Conservation (phyloP, 2,797 vertebrate genomes). For the Microcaecilia unicolor region DNA sequence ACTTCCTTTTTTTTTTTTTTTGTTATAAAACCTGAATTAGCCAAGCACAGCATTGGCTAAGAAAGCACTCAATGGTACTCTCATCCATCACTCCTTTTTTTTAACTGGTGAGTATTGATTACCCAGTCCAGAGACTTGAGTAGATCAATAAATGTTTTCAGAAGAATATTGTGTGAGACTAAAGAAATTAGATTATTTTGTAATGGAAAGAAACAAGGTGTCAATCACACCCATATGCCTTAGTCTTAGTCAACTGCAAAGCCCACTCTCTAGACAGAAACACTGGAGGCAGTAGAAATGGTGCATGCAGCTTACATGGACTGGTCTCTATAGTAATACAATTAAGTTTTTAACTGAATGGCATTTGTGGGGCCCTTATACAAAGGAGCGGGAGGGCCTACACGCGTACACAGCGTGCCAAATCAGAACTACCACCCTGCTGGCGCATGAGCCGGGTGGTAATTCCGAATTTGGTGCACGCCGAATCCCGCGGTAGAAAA, state of each 20-base stretch:
- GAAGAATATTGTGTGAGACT: slow-evolving; percentile 36
- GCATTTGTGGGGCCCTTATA: no score
- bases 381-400: no score
- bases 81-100: slow-evolving; percentile 46
- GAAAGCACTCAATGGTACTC: slow-evolving; percentile 23
- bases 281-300: slow-evolving; percentile 6
- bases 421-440: no score
- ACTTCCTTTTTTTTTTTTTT: no score
- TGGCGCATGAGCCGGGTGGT: no score
- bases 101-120: slow-evolving; percentile 46
- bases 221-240: slow-evolving; percentile 35
- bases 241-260: slow-evolving; percentile 4
- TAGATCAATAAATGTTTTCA: slow-evolving; percentile 52
- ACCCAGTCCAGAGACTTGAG: slow-evolving; percentile 31
- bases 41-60: slow-evolving; percentile 16
- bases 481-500: no score
- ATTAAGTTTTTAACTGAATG: no score
- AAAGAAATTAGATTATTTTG: slow-evolving; percentile 52
- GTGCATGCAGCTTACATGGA: not conserved
- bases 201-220: slow-evolving; percentile 37
- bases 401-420: no score
- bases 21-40: slow-evolving; percentile 22
- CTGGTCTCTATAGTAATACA: no score
- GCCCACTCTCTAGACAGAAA: not conserved
- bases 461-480: no score